Conservation (phyloP, 2,113 vertebrate species). For the Accipiter virgatus region DNA sequence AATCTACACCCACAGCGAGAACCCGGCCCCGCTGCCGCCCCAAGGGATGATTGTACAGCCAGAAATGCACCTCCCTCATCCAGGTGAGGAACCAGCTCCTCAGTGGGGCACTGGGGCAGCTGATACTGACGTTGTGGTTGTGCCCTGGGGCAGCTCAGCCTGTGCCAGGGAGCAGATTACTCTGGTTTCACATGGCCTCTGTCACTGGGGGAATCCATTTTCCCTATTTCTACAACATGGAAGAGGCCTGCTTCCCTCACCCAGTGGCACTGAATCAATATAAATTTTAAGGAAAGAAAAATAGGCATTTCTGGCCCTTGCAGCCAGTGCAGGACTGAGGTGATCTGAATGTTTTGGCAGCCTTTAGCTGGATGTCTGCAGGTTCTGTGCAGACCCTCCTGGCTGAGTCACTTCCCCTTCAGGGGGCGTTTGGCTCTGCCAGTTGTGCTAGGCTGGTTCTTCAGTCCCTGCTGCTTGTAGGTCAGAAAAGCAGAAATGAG, state of each 20-base stretch:
- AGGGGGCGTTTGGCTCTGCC: background rate
- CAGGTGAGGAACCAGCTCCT: constrained; percentile 68
- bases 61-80: constrained; percentile 94
- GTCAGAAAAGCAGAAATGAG: background rate
- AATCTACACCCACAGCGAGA: constrained; percentile 93
- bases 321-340: background rate
- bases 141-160: background rate
- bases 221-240: background rate
- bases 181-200: background rate
- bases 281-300: background rate
- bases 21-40: constrained; percentile 87
- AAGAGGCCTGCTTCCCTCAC: background rate
- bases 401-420: background rate
- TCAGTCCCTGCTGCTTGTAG: background rate
- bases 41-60: constrained; percentile 98
- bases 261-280: background rate
- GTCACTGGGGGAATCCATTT: background rate
- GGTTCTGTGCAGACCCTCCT: background rate
- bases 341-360: background rate
- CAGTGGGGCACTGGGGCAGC: background rate
- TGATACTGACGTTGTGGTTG: rapidly evolving
- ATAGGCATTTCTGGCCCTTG: background rate
- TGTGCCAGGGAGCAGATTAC: background rate
- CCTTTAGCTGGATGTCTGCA: background rate
- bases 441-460: background rate